Percentiles rank a stretch among this genome's conserved stretches.
Evolutionary conservation across 2,888 invertebrate species (phyloP).

Genomic region (Galerucella calmariensis): DNA sequence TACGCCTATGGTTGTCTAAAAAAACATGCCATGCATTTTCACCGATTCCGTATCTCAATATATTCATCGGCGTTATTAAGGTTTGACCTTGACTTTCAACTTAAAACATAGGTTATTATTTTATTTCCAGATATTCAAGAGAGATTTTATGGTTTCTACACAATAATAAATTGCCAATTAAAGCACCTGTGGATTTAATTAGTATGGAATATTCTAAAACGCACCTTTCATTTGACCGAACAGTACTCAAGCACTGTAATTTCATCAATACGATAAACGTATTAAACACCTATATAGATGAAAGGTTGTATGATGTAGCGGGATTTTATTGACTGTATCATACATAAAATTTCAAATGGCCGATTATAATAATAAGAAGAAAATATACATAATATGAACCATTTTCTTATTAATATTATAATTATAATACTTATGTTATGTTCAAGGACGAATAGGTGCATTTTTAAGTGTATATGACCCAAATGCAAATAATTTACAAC

Average conservation of each 20-base stretch:
- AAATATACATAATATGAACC: too few relatives aligned
- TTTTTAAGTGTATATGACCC: too few relatives aligned
- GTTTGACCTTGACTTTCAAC: slow-evolving; percentile 16
- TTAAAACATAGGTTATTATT: background rate
- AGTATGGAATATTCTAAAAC: background rate
- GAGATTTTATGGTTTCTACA: background rate
- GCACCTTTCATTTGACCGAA: background rate
- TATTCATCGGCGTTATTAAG: background rate
- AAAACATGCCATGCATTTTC: background rate
- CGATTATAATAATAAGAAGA: too few relatives aligned
- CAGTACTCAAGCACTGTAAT: background rate
- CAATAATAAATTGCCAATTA: background rate
- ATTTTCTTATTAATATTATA: too few relatives aligned
- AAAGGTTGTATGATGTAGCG: background rate
- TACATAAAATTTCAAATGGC: too few relatives aligned
- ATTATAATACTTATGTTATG: too few relatives aligned
- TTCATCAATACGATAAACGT: background rate
- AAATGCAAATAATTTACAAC: too few relatives aligned
- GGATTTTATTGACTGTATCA: background rate
- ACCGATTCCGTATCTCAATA: background rate
- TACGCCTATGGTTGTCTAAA: background rate
- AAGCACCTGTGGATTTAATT: background rate
- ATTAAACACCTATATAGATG: background rate
- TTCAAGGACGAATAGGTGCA: too few relatives aligned
- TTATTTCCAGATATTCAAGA: background rate